phyloP scores from a whole-genome alignment of 2,797 vertebrate species.

The Orestias chungarensis region DNA sequence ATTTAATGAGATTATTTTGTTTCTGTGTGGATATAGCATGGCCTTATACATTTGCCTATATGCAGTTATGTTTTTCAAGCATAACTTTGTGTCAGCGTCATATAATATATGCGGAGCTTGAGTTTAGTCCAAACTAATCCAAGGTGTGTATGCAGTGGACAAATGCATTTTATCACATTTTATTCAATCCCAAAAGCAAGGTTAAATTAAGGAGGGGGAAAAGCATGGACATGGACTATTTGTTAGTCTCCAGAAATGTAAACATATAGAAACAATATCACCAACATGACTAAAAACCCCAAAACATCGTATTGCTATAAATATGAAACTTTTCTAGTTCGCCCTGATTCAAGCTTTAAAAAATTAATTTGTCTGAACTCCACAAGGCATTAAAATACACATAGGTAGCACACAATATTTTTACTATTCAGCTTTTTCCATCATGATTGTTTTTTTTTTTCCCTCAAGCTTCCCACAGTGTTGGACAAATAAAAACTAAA shows the following conservation, averaged over 20 bases:
- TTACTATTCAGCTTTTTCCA: neutral
- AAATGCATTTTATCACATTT: neutral
- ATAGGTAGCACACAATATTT: neutral
- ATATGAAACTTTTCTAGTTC: neutral
- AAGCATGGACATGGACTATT: neutral
- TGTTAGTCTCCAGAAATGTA: neutral
- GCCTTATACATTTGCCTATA: neutral
- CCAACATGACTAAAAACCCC: neutral
- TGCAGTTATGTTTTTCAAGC: neutral
- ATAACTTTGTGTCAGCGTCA: neutral
- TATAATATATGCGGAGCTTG: neutral
- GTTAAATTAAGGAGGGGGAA: neutral
- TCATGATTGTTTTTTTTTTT: neutral
- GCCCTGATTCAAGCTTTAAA: neutral
- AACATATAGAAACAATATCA: neutral
- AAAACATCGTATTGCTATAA: neutral
- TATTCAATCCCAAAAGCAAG: no score
- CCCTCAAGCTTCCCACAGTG: neutral
- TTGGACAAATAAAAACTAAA: neutral
- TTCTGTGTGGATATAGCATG: neutral
- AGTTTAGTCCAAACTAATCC: neutral
- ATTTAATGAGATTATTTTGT: neutral
- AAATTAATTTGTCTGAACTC: neutral
- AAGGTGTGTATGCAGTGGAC: neutral
- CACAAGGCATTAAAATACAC: neutral